A percentile compares a stretch with the other conserved stretches of the same genome.
Evolutionary conservation across 2,888 invertebrate species (phyloP).

Genomic region (Dryobota labecula): DNA sequence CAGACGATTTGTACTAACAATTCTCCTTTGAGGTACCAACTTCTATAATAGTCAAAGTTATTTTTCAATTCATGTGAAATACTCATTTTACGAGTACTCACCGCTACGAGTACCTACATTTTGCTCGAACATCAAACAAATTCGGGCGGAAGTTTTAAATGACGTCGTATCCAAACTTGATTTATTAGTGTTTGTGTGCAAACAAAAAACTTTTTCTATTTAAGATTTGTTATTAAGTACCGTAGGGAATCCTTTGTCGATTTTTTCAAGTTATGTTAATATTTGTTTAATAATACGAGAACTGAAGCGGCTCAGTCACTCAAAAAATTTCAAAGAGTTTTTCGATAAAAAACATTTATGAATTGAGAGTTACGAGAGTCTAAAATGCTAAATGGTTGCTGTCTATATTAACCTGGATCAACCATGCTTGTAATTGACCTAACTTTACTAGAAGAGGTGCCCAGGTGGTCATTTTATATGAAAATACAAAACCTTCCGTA

Average conservation of each 20-base stretch:
- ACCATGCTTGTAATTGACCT: not conserved
- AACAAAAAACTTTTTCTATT: slow-evolving; percentile 55
- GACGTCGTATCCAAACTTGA: slow-evolving; percentile 29
- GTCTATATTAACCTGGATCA: not conserved
- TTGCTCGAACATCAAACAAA: slow-evolving; percentile 43
- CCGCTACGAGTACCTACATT: slow-evolving; percentile 8
- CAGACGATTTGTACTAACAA: slow-evolving; percentile 7
- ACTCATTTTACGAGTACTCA: slow-evolving; percentile 4
- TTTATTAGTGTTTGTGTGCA: slow-evolving; percentile 43
- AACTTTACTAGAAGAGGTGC: no score
- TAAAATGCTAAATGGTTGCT: not conserved
- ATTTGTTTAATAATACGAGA: slow-evolving; percentile 9
- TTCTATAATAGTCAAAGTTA: slow-evolving; percentile 5
- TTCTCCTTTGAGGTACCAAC: not conserved
- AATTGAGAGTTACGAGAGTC: not conserved
- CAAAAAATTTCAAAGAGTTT: not conserved
- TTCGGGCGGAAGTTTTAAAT: slow-evolving; percentile 50
- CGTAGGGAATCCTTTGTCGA: slow-evolving; percentile 9
- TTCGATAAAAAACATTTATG: not conserved
- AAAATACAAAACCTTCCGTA: not conserved
- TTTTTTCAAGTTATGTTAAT: slow-evolving; percentile 25
- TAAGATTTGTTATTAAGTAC: slow-evolving; percentile 35
- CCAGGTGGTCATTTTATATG: not conserved
- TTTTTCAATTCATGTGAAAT: slow-evolving; percentile 22
- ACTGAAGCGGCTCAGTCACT: not conserved